These are phyloP conservation scores for Cassiopea xamachana DNA, from an alignment of 30 jellyfish, hydroid and myxozoan genomes.

Conservation along the genomic window DNA sequence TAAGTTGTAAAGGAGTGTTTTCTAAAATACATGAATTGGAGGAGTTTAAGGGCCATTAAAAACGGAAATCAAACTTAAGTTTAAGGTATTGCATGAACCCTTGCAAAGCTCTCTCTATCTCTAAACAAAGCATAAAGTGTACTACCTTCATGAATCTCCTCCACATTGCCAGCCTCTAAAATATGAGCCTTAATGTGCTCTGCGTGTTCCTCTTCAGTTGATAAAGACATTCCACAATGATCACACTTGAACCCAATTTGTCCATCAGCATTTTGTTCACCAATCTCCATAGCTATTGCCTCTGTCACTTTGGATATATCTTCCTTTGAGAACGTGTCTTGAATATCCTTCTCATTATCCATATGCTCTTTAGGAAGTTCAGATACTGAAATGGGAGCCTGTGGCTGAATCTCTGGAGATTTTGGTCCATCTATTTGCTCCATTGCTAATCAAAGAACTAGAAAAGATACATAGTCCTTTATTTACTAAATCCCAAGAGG, in stretches of 20 bases:
- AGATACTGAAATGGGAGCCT: conserved; percentile 8
- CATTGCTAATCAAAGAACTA: not conserved
- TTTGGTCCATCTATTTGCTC: conserved; percentile 25
- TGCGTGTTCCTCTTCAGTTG: conserved; percentile 44
- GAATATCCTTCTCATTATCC: not conserved
- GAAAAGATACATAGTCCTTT: too few species aligned
- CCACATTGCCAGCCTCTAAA: conserved; percentile 35
- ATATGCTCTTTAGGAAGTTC: conserved; percentile 30
- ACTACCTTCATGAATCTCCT: conserved; percentile 21
- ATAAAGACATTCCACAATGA: conserved; percentile 18
- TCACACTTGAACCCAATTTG: conserved; percentile 14
- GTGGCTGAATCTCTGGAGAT: conserved; percentile 52
- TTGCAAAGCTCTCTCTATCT: not conserved
- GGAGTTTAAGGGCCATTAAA: too few species aligned
- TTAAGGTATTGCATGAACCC: too few species aligned
- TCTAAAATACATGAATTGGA: too few species aligned
- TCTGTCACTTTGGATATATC: conserved; percentile 42
- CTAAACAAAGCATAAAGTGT: not conserved
- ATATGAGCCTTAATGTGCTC: conserved; percentile 52
- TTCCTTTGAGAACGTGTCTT: conserved; percentile 39
- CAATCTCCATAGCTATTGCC: conserved; percentile 15
- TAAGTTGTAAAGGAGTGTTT: too few species aligned
- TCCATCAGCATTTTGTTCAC: not conserved
- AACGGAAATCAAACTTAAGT: too few species aligned
- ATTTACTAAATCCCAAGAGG: too few species aligned